Base-by-base conservation (phyloP, 1,140 invertebrate genomes). In the Hyposmocoma kahamanoa region DNA sequence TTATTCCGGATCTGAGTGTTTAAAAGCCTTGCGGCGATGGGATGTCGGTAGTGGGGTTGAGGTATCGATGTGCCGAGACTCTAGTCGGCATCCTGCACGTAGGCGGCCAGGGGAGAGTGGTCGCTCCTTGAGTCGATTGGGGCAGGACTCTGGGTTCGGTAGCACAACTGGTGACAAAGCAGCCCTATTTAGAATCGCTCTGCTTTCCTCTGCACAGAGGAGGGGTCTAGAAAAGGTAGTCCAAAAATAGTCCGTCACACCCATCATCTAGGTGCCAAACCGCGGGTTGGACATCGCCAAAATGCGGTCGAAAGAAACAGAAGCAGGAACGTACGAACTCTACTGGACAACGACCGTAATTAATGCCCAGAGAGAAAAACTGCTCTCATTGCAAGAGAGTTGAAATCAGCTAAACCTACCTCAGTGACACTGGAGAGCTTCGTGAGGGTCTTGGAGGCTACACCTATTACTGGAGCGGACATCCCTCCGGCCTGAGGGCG, bases 191-290 rank as follows among this genome's bases (percentile, higher is more conserved):
- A 41, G 38, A 52, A 58, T 20, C 52, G 43, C 56, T 50, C 56
- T 62, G 59, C 59, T 62, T 56, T 56, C 55, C 52, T 26, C 52
- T 32, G 30, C 19, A 34, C 24, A 32, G 55, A 26, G 55, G 55
- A 58, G 42, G 55, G 59, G 59, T 22, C 51, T 62, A 62, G 58
- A 61, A 61, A 58, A 55, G 49, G 55, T 62, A 56, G 42, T 53
- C 53, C 17, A 62, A 58, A 63, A 22, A 56, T 46, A 59, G 56
- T 47, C 30, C 38, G 26, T 49, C 53, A 50, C 44, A 36, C 13
- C 10, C 9, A 11, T 22, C 3, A 41, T 10, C 20, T 28, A 47
- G 34, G 38, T 48, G 50, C 21, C 42, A 26, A 62, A 53, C 51
- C 49, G 55, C 55, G 38, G 52, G 45, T 48, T 55, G 42, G 22